Evolutionary conservation across 2,113 vertebrate species (phyloP).

Genomic region (Anas platyrhynchos): DNA sequence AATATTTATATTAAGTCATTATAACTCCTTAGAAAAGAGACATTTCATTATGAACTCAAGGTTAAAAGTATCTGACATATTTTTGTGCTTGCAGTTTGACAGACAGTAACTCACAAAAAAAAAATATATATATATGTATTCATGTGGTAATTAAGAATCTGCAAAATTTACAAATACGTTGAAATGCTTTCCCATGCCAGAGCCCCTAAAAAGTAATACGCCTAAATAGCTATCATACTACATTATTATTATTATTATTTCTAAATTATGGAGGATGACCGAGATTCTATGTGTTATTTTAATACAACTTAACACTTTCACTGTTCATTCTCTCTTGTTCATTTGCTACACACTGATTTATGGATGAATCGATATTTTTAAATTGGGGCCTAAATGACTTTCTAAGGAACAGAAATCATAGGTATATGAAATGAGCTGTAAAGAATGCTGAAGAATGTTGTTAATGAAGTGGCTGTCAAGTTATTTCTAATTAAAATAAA

Average conservation of each 20-base stretch:
- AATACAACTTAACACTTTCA: not conserved
- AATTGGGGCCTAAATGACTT: not conserved
- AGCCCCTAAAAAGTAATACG: not conserved
- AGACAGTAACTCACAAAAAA: not conserved
- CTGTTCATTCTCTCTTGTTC: not conserved
- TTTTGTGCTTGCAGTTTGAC: not conserved
- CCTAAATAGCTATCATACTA: not conserved
- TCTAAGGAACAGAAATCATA: not conserved
- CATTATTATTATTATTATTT: not conserved
- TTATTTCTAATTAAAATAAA: constrained; percentile 31
- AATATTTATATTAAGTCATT: not conserved
- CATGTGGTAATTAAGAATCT: not conserved
- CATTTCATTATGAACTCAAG: not conserved
- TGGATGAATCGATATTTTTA: not conserved
- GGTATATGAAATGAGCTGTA: not conserved
- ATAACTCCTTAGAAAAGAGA: not conserved
- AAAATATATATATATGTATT: no score
- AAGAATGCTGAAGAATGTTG: not conserved
- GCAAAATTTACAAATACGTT: not conserved
- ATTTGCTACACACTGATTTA: not conserved
- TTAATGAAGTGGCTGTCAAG: not conserved
- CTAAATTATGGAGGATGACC: not conserved
- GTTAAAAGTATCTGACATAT: not conserved
- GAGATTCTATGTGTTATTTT: not conserved
- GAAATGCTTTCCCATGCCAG: not conserved